Evolutionary conservation across 2,797 vertebrate genomes (phyloP).

Genomic region (Synanceia verrucosa): DNA sequence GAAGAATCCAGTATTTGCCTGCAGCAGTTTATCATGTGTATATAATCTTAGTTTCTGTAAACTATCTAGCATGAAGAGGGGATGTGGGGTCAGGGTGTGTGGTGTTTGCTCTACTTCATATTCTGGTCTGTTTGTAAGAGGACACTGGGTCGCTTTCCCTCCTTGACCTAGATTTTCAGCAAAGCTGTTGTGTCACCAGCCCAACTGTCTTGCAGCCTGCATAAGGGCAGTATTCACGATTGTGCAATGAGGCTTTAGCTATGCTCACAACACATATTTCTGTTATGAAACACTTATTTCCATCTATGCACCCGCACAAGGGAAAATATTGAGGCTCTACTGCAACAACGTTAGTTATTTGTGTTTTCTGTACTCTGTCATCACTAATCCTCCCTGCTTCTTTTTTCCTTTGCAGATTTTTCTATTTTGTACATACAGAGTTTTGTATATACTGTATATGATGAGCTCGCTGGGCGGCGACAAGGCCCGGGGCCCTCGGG

Average conservation of each 20-base stretch:
- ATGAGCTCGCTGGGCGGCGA: constrained; percentile 96
- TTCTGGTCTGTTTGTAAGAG: constrained; percentile 56
- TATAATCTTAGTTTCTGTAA: not conserved
- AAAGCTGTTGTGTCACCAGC: constrained; percentile 63
- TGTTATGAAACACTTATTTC: constrained; percentile 16
- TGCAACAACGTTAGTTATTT: not conserved
- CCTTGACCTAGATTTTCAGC: constrained; percentile 77
- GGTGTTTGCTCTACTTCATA: constrained; percentile 48
- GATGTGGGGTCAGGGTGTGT: constrained; percentile 37
- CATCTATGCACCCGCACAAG: not conserved
- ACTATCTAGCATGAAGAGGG: constrained; percentile 4
- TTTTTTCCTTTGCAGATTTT: constrained; percentile 86
- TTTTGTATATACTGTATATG: constrained; percentile 99
- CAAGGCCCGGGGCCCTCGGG: constrained; percentile 92
- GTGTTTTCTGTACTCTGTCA: constrained; percentile 16
- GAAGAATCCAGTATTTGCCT: not conserved
- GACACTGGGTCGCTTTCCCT: constrained; percentile 68
- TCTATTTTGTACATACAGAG: constrained; percentile 99
- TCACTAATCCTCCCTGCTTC: not conserved
- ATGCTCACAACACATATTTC: constrained; percentile 43
- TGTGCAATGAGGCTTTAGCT: constrained; percentile 61
- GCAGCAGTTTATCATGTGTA: not conserved
- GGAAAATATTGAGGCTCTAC: not conserved
- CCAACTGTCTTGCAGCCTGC: constrained; percentile 57
- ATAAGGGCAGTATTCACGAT: constrained; percentile 56